phyloP scores from a whole-genome alignment of 2,888 invertebrate genomes.

The Phania funesta region DNA sequence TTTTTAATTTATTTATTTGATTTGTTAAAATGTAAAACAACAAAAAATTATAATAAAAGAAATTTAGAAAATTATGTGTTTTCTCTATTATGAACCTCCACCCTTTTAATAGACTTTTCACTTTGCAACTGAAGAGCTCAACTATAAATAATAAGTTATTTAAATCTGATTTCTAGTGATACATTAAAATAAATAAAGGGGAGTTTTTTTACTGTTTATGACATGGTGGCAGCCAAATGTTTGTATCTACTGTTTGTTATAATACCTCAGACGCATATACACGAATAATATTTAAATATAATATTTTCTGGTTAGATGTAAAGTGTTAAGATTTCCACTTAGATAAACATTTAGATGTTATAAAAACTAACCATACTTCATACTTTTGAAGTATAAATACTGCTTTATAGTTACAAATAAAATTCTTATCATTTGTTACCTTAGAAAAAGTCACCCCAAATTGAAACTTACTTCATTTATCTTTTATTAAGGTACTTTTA shows the following conservation, averaged over 20 bases:
- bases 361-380: neutral
- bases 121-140: constrained; percentile 2
- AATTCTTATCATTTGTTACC: neutral
- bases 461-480: too few relatives aligned
- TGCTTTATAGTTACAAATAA: neutral
- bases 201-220: constrained; percentile 49
- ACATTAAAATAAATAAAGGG: constrained; percentile 4
- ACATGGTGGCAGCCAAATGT: constrained; percentile 42
- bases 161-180: constrained; percentile 32
- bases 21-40: neutral
- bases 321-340: constrained; percentile 61
- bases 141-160: constrained; percentile 24
- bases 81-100: constrained; percentile 26
- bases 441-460: too few relatives aligned
- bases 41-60: neutral
- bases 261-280: neutral
- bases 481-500: too few relatives aligned
- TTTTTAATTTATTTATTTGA: constrained; percentile 17
- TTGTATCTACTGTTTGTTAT: constrained; percentile 7
- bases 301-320: constrained; percentile 30
- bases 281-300: constrained; percentile 37
- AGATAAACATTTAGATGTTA: constrained; percentile 32
- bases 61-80: constrained; percentile 24
- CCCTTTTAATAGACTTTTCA: constrained; percentile 27
- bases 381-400: neutral